These are phyloP conservation scores for Metopolophium dirhodum DNA, from an alignment of 1,140 invertebrate species.

Conservation along the genomic window DNA sequence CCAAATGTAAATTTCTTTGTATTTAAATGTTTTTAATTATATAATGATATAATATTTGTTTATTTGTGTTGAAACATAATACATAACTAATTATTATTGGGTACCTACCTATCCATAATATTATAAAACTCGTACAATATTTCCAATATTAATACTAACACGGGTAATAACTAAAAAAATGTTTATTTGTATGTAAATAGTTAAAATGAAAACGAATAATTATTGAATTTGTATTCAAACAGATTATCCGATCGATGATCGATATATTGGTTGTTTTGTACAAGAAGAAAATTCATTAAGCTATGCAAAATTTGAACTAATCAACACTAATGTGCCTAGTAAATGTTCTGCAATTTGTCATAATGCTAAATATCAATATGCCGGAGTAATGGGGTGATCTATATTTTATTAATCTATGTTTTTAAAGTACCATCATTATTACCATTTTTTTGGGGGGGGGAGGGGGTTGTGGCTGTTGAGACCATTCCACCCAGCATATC, in stretches of 20 bases:
- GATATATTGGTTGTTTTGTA: slow-evolving; percentile 58
- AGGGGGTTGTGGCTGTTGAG: too few species aligned
- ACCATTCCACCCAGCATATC: too few species aligned
- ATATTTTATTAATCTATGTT: background rate
- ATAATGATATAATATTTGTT: background rate
- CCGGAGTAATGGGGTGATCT: slow-evolving; percentile 36
- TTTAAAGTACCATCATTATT: background rate
- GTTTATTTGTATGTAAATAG: background rate
- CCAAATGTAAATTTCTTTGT: too few species aligned
- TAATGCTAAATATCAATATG: slow-evolving; percentile 40
- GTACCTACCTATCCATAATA: background rate
- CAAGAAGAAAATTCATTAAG: slow-evolving; percentile 47
- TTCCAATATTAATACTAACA: background rate
- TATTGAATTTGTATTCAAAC: background rate
- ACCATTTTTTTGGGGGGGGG: background rate
- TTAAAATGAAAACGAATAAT: background rate
- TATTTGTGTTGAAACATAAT: background rate
- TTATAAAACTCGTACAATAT: background rate
- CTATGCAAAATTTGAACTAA: slow-evolving; percentile 51
- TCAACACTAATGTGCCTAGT: slow-evolving; percentile 58
- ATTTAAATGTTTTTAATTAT: background rate
- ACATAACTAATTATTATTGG: background rate
- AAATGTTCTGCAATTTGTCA: slow-evolving; percentile 59
- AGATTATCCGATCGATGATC: background rate
- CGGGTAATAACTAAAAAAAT: background rate